A percentile compares a stretch with the other conserved stretches of the same genome.
Evolutionary conservation across 2,113 vertebrate species (phyloP).

Genomic region (Zosterops pallidus): DNA sequence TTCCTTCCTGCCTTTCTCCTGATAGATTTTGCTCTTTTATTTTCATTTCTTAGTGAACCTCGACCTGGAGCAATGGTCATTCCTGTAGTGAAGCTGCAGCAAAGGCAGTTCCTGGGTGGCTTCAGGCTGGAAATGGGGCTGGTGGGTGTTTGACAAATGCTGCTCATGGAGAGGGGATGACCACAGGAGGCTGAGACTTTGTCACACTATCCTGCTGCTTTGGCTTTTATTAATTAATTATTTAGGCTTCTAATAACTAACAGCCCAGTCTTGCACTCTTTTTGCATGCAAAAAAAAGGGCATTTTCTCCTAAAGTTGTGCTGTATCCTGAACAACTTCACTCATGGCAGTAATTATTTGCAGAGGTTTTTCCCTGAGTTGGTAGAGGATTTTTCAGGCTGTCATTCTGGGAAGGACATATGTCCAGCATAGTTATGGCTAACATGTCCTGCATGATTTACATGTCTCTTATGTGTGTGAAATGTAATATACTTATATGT

Average conservation of each 20-base stretch:
- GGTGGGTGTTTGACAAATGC: neutral
- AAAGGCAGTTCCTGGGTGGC: constrained; percentile 16
- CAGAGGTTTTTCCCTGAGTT: neutral
- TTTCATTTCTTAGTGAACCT: constrained; percentile 48
- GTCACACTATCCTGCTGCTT: neutral
- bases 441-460: constrained; percentile 4
- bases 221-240: neutral
- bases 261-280: neutral
- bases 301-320: neutral
- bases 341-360: neutral
- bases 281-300: neutral
- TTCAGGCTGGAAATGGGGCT: neutral
- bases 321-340: neutral
- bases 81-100: neutral
- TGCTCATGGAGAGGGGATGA: neutral
- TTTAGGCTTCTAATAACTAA: neutral
- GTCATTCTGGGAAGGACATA: neutral
- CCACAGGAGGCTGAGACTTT: neutral
- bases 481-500: constrained; percentile 40
- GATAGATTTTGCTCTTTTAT: neutral
- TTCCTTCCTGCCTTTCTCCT: neutral
- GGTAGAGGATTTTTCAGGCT: neutral
- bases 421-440: neutral
- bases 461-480: constrained; percentile 9
- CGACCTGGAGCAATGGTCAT: constrained; percentile 26